These are phyloP conservation scores for Petromus typicus DNA, from an alignment of 2,113 vertebrate species.

Conservation along the genomic window DNA sequence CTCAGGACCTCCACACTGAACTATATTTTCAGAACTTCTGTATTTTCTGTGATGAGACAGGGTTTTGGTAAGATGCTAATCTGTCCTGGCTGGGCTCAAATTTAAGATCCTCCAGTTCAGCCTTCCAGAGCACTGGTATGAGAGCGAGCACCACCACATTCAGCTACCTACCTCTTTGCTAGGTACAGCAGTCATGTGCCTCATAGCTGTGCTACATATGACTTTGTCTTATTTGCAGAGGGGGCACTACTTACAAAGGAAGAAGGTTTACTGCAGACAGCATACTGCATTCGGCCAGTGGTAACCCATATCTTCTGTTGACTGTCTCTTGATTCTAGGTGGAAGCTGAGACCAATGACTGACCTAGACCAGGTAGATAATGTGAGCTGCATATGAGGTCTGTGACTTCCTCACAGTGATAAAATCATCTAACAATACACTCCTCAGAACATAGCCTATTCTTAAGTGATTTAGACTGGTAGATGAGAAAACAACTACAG, in stretches of 20 bases:
- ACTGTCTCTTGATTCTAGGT: neutral
- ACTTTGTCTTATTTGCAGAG: neutral
- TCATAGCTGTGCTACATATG: no score
- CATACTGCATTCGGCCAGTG: no score
- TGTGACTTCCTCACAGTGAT: neutral
- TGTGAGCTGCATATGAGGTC: neutral
- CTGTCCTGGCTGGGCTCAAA: neutral
- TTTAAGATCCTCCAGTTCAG: neutral
- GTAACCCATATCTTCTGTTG: neutral
- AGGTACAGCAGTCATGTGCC: neutral
- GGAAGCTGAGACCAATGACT: no score
- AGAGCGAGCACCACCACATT: neutral
- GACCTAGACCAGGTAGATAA: neutral
- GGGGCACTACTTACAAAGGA: neutral
- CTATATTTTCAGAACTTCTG: neutral
- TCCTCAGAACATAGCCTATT: neutral
- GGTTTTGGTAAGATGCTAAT: neutral
- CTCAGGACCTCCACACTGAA: neutral
- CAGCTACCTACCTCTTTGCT: neutral
- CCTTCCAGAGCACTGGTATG: neutral
- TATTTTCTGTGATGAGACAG: neutral
- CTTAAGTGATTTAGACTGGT: neutral
- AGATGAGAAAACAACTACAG: neutral
- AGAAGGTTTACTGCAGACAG: neutral
- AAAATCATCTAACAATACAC: neutral